Evolutionary conservation across 2,113 vertebrate genomes (phyloP).

Genomic region (Sigmodon hispidus): DNA sequence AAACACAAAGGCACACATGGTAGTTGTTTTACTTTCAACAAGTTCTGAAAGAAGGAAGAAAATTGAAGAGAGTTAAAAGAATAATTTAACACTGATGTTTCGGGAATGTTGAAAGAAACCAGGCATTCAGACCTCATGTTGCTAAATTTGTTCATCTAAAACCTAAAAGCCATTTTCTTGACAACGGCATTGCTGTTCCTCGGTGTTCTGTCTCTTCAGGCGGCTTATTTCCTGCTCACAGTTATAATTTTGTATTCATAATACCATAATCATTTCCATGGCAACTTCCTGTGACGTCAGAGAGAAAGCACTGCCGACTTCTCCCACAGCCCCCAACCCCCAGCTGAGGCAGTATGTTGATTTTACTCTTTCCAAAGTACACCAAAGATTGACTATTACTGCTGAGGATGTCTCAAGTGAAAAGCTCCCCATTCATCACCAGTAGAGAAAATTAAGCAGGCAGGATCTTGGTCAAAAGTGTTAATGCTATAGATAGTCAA

Average conservation of each 20-base stretch:
- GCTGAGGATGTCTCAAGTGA: background rate
- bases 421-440: background rate
- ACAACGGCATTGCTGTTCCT: constrained; percentile 28
- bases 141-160: constrained; percentile 53
- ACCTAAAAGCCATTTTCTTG: constrained; percentile 58
- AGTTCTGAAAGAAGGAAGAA: constrained; percentile 70
- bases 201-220: constrained; percentile 13
- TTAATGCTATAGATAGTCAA: background rate
- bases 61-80: constrained; percentile 62
- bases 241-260: constrained; percentile 69
- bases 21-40: constrained; percentile 80
- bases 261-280: constrained; percentile 72
- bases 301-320: constrained; percentile 64
- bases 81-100: constrained; percentile 71
- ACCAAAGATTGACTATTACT: constrained; percentile 29
- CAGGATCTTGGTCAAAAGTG: background rate
- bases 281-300: constrained; percentile 74
- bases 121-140: constrained; percentile 27
- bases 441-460: background rate
- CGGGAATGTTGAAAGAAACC: constrained; percentile 47
- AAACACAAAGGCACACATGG: constrained; percentile 72
- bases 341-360: constrained; percentile 42
- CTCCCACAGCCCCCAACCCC: background rate
- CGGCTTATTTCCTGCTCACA: constrained; percentile 51
- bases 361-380: constrained; percentile 56